A percentile compares a stretch with the other conserved stretches of the same genome.
phyloP scores from a whole-genome alignment of 2,797 vertebrate genomes.

The Premnoplex brunnescens region DNA sequence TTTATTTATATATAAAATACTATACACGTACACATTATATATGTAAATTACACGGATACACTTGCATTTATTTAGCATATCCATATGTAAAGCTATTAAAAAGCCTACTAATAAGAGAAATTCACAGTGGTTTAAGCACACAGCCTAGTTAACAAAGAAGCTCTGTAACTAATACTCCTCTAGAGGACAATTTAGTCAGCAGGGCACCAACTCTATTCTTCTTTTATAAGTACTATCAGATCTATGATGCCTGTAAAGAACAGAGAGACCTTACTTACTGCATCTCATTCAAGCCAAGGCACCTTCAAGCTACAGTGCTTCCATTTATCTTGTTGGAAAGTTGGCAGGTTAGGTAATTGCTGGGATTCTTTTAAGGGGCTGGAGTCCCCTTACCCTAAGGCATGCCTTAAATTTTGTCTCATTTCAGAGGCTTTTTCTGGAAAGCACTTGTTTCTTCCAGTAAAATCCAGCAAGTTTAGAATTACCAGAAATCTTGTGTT shows the following conservation, averaged over 20 bases:
- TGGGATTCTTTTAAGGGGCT: conserved; percentile 56
- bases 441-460: not conserved
- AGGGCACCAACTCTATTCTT: conserved; percentile 76
- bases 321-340: conserved; percentile 68
- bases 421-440: not conserved
- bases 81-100: conserved; percentile 64
- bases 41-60: conserved; percentile 58
- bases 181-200: conserved; percentile 80
- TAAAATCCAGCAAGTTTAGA: not conserved
- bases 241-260: conserved; percentile 72
- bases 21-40: conserved; percentile 10
- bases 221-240: conserved; percentile 76
- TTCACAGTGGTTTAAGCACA: conserved; percentile 69
- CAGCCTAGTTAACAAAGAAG: conserved; percentile 79
- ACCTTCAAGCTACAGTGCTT: conserved; percentile 75
- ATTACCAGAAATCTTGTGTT: not conserved
- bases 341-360: conserved; percentile 68
- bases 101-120: conserved; percentile 73
- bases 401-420: conserved; percentile 16
- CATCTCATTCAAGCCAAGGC: conserved; percentile 72
- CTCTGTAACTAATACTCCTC: conserved; percentile 79
- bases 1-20: conserved; percentile 11
- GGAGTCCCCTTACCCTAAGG: conserved; percentile 42
- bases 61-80: conserved; percentile 44
- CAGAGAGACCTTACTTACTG: conserved; percentile 64